Percentiles rank a stretch among this genome's conserved stretches.
Conservation (phyloP, 2,888 invertebrate genomes). For the Chalcosyrphus nemorum region DNA sequence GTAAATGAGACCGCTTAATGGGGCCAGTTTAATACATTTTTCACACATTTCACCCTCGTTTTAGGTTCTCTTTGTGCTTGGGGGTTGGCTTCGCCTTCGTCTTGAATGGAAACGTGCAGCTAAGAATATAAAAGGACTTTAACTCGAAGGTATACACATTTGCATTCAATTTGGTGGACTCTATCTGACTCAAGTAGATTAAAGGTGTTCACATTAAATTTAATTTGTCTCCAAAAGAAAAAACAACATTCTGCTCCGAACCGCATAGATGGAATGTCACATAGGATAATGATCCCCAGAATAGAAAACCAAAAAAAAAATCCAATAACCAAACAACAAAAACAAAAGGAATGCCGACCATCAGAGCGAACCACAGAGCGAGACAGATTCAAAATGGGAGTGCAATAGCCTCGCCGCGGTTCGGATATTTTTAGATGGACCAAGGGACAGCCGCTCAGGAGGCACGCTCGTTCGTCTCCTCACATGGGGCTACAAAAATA, state of each 20-base stretch:
- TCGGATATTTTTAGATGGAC: slow-evolving; percentile 65
- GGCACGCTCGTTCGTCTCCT: slow-evolving; percentile 30
- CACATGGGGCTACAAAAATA: slow-evolving; percentile 7
- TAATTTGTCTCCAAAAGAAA: background rate
- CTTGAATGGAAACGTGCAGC: background rate
- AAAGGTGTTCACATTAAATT: background rate
- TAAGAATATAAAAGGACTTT: background rate
- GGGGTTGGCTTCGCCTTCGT: background rate
- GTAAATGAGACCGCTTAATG: slow-evolving; percentile 70
- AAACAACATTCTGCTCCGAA: background rate
- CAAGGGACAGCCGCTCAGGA: slow-evolving; percentile 67
- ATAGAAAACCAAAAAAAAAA: slow-evolving; percentile 3
- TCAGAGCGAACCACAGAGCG: background rate
- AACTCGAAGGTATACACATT: background rate
- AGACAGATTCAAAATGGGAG: slow-evolving; percentile 46
- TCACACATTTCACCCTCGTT: slow-evolving; percentile 40
- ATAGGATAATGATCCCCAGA: slow-evolving; percentile 28
- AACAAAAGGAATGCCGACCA: background rate
- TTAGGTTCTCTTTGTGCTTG: background rate
- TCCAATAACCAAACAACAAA: background rate
- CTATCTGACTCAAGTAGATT: background rate
- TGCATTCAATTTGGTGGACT: slow-evolving; percentile 16
- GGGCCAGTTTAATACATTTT: slow-evolving; percentile 60
- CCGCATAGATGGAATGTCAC: slow-evolving; percentile 25
- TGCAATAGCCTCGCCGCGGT: slow-evolving; percentile 58